Evolutionary conservation across 2,113 vertebrate species (phyloP).

Genomic region (Columba livia): DNA sequence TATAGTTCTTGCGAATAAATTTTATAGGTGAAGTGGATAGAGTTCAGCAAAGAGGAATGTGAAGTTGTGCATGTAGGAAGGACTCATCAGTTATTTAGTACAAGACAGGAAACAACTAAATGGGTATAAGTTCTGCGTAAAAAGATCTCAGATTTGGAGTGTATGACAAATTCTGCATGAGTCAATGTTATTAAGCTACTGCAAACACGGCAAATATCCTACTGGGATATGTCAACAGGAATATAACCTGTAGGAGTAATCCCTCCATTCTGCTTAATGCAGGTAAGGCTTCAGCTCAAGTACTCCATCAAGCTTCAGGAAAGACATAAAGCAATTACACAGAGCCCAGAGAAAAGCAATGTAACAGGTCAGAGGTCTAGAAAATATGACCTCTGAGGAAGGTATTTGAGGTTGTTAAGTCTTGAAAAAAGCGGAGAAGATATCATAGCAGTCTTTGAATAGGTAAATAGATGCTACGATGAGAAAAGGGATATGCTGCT

Average conservation of each 20-base stretch:
- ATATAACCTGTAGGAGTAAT: constrained; percentile 56
- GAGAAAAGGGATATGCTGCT: background rate
- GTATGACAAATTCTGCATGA: constrained; percentile 48
- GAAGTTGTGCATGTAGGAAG: background rate
- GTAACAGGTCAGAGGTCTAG: background rate
- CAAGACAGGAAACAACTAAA: background rate
- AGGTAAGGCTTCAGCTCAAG: constrained; percentile 37
- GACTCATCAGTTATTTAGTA: background rate
- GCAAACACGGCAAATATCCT: constrained; percentile 46
- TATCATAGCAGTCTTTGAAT: background rate
- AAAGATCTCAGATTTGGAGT: constrained; percentile 7
- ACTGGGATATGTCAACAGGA: constrained; percentile 44
- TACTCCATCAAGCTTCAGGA: constrained; percentile 52
- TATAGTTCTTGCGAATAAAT: background rate
- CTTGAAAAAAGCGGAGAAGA: background rate
- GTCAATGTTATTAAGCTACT: constrained; percentile 47
- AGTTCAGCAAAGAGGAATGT: background rate
- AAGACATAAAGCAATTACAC: constrained; percentile 19
- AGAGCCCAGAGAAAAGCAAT: background rate
- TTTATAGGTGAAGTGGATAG: background rate
- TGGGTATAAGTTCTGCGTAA: background rate
- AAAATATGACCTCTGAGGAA: background rate
- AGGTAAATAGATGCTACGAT: background rate
- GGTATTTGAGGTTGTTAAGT: background rate
- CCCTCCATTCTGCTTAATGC: constrained; percentile 5